A percentile compares a stretch with the other conserved stretches of the same genome.
These are phyloP conservation scores for Formicarius rufipectus DNA, from an alignment of 2,113 vertebrate species.

Conservation along the genomic window DNA sequence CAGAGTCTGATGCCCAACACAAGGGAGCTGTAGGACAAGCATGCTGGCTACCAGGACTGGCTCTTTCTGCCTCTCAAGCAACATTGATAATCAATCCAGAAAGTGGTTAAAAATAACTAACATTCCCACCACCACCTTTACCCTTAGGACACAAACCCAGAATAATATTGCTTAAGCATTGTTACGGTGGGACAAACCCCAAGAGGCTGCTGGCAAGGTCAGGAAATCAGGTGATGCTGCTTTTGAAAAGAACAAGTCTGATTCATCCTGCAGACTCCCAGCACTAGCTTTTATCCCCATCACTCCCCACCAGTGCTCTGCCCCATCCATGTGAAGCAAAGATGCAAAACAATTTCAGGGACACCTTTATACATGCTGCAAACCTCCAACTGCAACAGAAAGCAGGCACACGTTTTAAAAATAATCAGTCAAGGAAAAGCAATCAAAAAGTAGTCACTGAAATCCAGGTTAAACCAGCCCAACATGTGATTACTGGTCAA, in stretches of 20 bases:
- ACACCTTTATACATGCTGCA: fast-evolving
- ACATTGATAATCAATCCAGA: background rate
- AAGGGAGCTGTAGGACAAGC: fast-evolving
- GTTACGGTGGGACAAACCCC: background rate
- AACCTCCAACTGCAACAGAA: background rate
- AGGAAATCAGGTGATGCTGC: background rate
- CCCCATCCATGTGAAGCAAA: background rate
- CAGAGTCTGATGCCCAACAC: background rate
- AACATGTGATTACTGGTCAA: background rate
- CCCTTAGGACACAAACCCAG: background rate
- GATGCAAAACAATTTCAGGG: background rate
- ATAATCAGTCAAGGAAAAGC: background rate
- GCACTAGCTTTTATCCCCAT: background rate
- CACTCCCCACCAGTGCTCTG: background rate
- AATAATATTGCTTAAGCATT: background rate
- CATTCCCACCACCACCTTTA: background rate
- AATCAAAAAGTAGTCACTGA: background rate
- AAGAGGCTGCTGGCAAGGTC: background rate
- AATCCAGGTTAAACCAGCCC: background rate
- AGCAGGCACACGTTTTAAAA: background rate
- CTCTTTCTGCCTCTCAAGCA: background rate
- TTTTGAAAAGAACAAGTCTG: background rate
- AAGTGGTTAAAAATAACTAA: background rate
- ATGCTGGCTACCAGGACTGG: background rate
- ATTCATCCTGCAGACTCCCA: background rate